Conservation (phyloP, 2,113 vertebrate species). For the Dasypus novemcinctus region DNA sequence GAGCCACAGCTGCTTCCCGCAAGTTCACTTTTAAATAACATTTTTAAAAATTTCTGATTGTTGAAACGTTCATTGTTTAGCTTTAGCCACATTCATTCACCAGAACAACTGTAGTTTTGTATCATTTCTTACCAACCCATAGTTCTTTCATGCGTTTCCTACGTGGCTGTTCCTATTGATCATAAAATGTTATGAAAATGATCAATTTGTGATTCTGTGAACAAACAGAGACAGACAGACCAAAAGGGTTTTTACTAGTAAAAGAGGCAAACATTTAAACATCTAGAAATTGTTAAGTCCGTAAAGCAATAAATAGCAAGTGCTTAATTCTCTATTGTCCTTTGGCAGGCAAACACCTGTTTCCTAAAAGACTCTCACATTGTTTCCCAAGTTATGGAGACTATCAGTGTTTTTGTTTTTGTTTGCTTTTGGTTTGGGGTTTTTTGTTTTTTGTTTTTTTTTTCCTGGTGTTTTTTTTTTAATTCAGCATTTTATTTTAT, state of each 20-base stretch:
- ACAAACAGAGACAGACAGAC: not conserved
- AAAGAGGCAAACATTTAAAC: not conserved
- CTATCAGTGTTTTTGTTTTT: fast-evolving
- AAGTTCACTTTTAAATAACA: too few relatives aligned
- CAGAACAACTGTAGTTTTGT: not conserved
- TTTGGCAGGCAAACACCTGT: too few relatives aligned
- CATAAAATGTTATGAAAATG: not conserved
- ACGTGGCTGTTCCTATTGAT: not conserved
- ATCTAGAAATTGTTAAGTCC: not conserved
- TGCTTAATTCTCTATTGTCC: fast-evolving
- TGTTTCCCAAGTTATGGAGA: not conserved
- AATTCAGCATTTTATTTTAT: too few relatives aligned
- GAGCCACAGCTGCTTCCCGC: too few relatives aligned
- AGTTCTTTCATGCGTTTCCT: fast-evolving
- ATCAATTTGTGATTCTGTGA: not conserved
- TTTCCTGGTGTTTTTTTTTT: not conserved
- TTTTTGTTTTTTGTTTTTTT: too few relatives aligned
- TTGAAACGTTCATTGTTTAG: too few relatives aligned
- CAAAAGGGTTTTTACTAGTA: not conserved
- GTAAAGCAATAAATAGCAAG: not conserved
- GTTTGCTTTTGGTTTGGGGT: too few relatives aligned
- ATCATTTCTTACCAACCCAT: not conserved
- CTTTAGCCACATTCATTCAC: too few relatives aligned
- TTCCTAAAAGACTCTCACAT: fast-evolving
- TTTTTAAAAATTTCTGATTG: too few relatives aligned